Evolutionary conservation across 2,797 vertebrate species (phyloP).

Genomic region (Thamnophis elegans): DNA sequence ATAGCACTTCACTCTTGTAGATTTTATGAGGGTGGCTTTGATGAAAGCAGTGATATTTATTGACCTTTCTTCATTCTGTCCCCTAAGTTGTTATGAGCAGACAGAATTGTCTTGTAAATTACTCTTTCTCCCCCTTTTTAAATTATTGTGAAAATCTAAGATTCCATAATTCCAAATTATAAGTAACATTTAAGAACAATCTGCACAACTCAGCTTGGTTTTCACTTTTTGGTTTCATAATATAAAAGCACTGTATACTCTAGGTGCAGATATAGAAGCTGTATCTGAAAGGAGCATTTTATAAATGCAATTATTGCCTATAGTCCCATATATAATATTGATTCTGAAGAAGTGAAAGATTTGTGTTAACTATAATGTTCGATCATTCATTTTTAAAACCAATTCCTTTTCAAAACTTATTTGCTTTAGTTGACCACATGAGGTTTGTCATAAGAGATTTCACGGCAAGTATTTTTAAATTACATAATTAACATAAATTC

Average conservation of each 20-base stretch:
- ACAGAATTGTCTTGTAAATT: neutral
- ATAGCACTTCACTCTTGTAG: neutral
- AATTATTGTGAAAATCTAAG: neutral
- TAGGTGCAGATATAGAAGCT: neutral
- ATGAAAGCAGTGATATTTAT: neutral
- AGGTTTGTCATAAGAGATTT: neutral
- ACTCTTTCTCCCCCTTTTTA: neutral
- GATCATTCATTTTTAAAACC: neutral
- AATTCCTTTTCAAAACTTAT: neutral
- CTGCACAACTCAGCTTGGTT: neutral
- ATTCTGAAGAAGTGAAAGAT: neutral
- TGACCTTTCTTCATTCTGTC: slow-evolving; percentile 11
- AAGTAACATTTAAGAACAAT: neutral
- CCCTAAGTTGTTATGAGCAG: neutral
- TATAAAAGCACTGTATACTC: neutral
- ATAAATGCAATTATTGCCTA: neutral
- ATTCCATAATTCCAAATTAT: neutral
- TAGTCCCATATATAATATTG: neutral
- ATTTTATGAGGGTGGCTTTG: neutral
- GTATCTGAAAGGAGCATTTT: neutral
- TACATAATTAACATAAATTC: neutral
- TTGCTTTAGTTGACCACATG: neutral
- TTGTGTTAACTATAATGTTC: neutral
- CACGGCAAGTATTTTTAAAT: neutral
- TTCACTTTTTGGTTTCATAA: neutral